Evolutionary conservation across 1,140 invertebrate genomes (phyloP).

Genomic region (Pseudomyrmex cubaensis): DNA sequence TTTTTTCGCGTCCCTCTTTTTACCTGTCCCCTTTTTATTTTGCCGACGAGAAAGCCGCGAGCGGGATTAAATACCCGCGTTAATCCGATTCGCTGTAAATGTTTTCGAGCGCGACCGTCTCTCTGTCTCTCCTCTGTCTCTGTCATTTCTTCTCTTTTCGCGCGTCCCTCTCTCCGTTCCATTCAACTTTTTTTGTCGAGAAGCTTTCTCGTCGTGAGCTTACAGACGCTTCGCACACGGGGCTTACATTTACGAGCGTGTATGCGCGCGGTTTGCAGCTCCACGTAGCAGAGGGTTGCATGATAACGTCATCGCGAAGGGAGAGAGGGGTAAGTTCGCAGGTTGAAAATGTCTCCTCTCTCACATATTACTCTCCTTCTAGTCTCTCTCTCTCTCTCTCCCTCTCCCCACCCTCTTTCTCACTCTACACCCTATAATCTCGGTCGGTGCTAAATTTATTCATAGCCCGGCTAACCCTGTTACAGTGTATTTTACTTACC

Average conservation of each 20-base stretch:
- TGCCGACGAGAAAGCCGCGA: conserved; percentile 62
- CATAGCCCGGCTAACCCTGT: conserved; percentile 83
- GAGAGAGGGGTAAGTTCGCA: conserved; percentile 53
- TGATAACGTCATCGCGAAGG: conserved; percentile 60
- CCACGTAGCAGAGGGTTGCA: conserved; percentile 39
- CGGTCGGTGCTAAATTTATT: conserved; percentile 82
- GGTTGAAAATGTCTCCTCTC: conserved; percentile 65
- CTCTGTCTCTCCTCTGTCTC: neutral
- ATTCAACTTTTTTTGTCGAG: conserved; percentile 38
- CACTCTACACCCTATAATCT: conserved; percentile 58
- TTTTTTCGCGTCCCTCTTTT: conserved; percentile 63
- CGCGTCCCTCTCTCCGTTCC: conserved; percentile 20
- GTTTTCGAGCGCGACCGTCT: conserved; percentile 65
- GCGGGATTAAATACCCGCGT: conserved; percentile 74
- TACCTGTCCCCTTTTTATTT: conserved; percentile 69
- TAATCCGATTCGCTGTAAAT: conserved; percentile 75
- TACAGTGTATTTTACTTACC: conserved; percentile 80
- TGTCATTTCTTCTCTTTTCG: neutral
- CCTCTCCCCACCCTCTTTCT: neutral
- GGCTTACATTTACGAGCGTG: conserved; percentile 32
- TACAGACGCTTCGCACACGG: conserved; percentile 46
- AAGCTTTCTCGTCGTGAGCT: conserved; percentile 48
- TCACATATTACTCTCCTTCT: conserved; percentile 77
- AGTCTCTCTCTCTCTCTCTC: conserved; percentile 40
- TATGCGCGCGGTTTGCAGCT: conserved; percentile 38